Evolutionary conservation across 2,888 invertebrate species (phyloP).

Genomic region (Neoscelio sp.): DNA sequence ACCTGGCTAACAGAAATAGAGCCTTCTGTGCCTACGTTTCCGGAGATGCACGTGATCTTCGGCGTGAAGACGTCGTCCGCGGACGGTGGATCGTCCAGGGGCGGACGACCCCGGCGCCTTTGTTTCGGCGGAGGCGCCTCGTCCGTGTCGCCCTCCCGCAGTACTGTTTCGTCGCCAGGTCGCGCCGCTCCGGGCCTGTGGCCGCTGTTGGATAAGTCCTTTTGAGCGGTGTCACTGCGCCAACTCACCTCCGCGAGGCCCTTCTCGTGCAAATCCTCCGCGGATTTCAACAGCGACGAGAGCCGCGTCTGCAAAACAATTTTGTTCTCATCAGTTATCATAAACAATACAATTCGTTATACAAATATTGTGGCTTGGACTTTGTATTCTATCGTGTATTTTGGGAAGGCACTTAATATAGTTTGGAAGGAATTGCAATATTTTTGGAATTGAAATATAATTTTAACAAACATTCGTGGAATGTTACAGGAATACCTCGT

Average conservation of each 20-base stretch:
- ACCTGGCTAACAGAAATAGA: conserved; percentile 71
- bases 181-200: conserved; percentile 79
- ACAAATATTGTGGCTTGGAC: no score
- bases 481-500: no score
- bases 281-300: conserved; percentile 94
- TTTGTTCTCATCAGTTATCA: no score
- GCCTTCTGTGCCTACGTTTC: conserved; percentile 78
- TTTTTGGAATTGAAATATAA: no score
- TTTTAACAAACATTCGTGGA: no score
- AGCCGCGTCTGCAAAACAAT: conserved; percentile 89
- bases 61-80: conserved; percentile 84
- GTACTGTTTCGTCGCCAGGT: conserved; percentile 80
- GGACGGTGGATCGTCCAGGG: conserved; percentile 86
- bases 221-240: conserved; percentile 84
- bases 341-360: no score
- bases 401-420: no score
- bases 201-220: conserved; percentile 78
- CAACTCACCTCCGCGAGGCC: conserved; percentile 96
- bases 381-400: no score
- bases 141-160: conserved; percentile 79
- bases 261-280: conserved; percentile 95
- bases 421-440: no score
- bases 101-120: conserved; percentile 88
- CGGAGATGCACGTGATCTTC: conserved; percentile 84
- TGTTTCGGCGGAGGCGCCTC: conserved; percentile 84